Conservation (phyloP, 2,113 vertebrate genomes). For the Pedionomus torquatus region DNA sequence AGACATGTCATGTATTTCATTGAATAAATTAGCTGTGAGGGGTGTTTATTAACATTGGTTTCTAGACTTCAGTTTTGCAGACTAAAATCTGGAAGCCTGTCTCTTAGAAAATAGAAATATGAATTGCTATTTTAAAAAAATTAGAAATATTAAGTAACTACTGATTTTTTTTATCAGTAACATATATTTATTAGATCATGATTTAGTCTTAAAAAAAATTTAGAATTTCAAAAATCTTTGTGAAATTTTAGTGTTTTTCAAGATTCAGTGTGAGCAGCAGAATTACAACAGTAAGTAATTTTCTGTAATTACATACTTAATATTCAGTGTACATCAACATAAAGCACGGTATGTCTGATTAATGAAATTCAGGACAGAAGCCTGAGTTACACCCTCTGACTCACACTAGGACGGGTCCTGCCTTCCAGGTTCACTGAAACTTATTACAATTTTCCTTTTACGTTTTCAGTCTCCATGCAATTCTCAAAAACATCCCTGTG, state of each 20-base stretch:
- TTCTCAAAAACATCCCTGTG: slow-evolving; percentile 50
- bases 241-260: background rate
- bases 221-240: background rate
- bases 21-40: background rate
- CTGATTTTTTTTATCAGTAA: background rate
- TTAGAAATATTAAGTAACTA: background rate
- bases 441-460: slow-evolving; percentile 13
- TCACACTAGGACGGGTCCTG: background rate
- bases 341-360: background rate
- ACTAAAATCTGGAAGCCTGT: background rate
- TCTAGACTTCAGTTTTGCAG: background rate
- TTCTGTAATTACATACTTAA: slow-evolving; percentile 39
- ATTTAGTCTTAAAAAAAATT: background rate
- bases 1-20: background rate
- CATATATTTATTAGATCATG: background rate
- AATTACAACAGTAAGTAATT: background rate
- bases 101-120: background rate
- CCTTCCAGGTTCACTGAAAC: slow-evolving; percentile 43
- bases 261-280: background rate
- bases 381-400: slow-evolving; percentile 46
- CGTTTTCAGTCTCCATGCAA: slow-evolving; percentile 1
- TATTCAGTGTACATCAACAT: slow-evolving; percentile 10
- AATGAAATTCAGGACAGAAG: slow-evolving; percentile 31
- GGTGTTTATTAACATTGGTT: background rate
- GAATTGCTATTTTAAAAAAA: background rate